phyloP scores from a whole-genome alignment of 2,113 vertebrate species.

The Edolisoma coerulescens region DNA sequence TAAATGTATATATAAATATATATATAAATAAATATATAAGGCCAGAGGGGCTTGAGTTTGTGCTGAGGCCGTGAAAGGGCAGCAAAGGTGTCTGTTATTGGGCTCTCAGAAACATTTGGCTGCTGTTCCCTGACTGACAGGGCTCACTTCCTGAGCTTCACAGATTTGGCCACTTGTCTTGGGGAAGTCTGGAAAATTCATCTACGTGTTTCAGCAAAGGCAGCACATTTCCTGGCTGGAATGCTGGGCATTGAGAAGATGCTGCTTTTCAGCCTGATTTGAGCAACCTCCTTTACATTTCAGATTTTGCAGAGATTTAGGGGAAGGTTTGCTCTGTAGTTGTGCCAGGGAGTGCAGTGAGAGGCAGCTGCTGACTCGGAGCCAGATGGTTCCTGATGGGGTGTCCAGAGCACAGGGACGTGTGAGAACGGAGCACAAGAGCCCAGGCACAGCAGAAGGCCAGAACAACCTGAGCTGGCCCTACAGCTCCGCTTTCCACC shows the following conservation, averaged over 20 bases:
- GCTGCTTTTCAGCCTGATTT: background rate
- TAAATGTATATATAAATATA: background rate
- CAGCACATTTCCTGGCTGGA: background rate
- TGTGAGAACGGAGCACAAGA: background rate
- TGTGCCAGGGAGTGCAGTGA: background rate
- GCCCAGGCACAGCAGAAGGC: background rate
- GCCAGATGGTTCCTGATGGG: background rate
- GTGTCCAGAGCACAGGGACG: background rate
- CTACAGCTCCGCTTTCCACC: background rate
- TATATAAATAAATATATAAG: background rate
- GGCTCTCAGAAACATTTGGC: background rate
- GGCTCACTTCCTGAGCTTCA: background rate
- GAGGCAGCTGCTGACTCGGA: background rate
- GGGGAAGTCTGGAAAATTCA: background rate
- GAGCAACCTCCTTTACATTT: background rate
- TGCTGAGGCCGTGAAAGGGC: background rate
- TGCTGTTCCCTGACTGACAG: background rate
- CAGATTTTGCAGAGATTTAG: background rate
- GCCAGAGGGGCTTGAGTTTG: background rate
- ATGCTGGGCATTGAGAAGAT: background rate
- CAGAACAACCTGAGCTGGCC: background rate
- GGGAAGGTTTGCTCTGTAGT: background rate
- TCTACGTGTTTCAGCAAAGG: background rate
- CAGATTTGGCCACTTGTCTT: background rate
- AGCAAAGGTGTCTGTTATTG: background rate